Evolutionary conservation across 2,797 vertebrate genomes (phyloP), one percentile per base, ranked within the genome.

Genomic region (Halcyon smyrnensis): DNA sequence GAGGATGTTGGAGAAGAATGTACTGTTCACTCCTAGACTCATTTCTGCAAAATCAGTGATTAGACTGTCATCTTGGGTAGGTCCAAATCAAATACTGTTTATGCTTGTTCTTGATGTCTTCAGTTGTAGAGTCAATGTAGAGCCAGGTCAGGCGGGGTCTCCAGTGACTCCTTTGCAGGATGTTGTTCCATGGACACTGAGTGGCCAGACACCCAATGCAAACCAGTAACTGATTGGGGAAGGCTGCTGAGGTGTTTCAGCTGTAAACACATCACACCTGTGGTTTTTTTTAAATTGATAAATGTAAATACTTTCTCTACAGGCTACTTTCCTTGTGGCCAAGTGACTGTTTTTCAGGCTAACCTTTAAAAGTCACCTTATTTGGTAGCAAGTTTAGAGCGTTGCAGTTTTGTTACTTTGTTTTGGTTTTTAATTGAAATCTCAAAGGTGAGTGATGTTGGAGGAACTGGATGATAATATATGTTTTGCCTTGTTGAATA

Each of bases 161-260:
- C 34, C 59, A 45, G 20, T 1, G 6, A 34, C n/a, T 74, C 19
- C 73, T 51, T 46, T 46, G 28, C 12, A 23, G n/a, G 45, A 6
- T 69, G 10, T 70, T 69, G 10, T 70, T 91, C 53, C 1, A 0
- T 28, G 9, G 14, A 12, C 21, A 2, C n/a, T n/a, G 51, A 41
- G 30, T 46, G 57, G 8, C 17, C 1, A 1, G 28, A 70, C 5
- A 37, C 15, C 43, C 9, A 8, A 7, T 77, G 68, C 21, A 48
- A 48, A 48, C 46, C 30, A 24, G 64, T 39, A 30, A 15, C 51
- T 63, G 64, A 43, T n/a, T 28, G 32, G 25, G 41, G 9, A 73
- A 88, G 46, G 50, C 46, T 69, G 36, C n/a, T n/a, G 54, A 53
- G 60, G 71, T 89, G 59, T 64, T 79, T 78, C 84, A 84, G 78